Percentiles rank a stretch among this genome's conserved stretches.
Evolutionary conservation across 2,113 vertebrate genomes (phyloP).

Genomic region (Amia ocellicauda): DNA sequence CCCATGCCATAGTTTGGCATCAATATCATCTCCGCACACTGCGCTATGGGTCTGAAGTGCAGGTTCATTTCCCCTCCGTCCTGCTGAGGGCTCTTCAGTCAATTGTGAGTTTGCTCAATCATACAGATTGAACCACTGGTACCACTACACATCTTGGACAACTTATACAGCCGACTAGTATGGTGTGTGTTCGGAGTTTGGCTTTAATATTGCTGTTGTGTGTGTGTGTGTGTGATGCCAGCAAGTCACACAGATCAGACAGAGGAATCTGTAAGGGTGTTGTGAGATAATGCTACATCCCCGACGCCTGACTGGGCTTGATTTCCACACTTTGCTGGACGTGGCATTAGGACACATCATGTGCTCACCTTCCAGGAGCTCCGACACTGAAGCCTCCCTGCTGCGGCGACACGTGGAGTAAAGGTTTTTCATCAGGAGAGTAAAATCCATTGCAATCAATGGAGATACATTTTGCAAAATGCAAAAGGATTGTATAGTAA

Average conservation of each 20-base stretch:
- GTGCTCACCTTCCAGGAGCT: constrained; percentile 35
- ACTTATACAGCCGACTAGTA: too few species aligned
- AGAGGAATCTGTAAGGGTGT: too few species aligned
- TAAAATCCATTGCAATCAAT: constrained; percentile 70
- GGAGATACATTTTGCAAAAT: constrained; percentile 69
- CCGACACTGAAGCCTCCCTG: constrained; percentile 38
- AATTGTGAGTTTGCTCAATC: too few species aligned
- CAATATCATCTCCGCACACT: too few species aligned
- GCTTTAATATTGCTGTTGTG: constrained; percentile 33
- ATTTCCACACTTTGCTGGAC: background rate
- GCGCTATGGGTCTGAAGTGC: too few species aligned
- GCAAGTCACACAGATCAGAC: too few species aligned
- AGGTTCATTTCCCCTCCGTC: too few species aligned
- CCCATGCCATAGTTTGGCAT: too few species aligned
- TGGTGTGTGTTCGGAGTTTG: too few species aligned
- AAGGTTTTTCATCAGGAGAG: constrained; percentile 30
- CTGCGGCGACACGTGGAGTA: constrained; percentile 52
- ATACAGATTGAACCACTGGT: too few species aligned
- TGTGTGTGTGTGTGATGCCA: constrained; percentile 28
- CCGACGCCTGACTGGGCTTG: too few species aligned
- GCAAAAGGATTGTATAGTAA: constrained; percentile 58
- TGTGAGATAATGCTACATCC: too few species aligned
- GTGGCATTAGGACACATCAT: constrained; percentile 18
- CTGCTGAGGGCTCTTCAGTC: background rate
- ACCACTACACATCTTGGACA: constrained; percentile 6